A percentile compares a stretch with the other conserved stretches of the same genome.
These are phyloP conservation scores for Diarsia rubi DNA, from an alignment of 2,888 invertebrate species.

Conservation along the genomic window DNA sequence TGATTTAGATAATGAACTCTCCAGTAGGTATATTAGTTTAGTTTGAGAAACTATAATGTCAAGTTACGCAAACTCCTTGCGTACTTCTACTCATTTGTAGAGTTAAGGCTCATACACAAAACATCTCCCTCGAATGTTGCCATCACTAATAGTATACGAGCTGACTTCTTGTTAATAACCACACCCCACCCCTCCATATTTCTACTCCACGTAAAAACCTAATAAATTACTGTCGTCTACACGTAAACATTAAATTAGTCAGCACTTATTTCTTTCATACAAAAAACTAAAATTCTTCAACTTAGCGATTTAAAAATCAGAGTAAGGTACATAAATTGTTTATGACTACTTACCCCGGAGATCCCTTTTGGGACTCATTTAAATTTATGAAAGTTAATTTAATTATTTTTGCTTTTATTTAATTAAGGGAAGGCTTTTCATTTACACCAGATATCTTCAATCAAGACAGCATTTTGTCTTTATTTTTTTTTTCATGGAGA, in stretches of 20 bases:
- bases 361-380: constrained; percentile 26
- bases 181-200: constrained; percentile 53
- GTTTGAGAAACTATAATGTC: constrained; percentile 34
- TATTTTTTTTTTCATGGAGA: neutral
- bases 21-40: constrained; percentile 20
- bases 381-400: constrained; percentile 28
- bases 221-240: constrained; percentile 70
- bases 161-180: constrained; percentile 44
- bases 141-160: neutral
- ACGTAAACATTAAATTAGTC: constrained; percentile 71
- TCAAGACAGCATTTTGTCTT: neutral
- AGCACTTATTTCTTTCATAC: constrained; percentile 3
- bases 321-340: constrained; percentile 5
- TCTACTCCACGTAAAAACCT: constrained; percentile 63
- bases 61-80: constrained; percentile 3
- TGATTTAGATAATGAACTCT: neutral
- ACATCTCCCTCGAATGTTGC: constrained; percentile 14
- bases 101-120: constrained; percentile 15
- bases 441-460: neutral
- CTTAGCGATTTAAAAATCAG: constrained; percentile 26
- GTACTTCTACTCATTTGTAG: constrained; percentile 13
- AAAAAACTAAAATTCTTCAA: constrained; percentile 4
- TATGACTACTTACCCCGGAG: constrained; percentile 12
- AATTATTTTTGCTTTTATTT: constrained; percentile 19
- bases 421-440: constrained; percentile 2